Evolutionary conservation across 2,888 invertebrate species (phyloP).

Genomic region (Clunio marinus): DNA sequence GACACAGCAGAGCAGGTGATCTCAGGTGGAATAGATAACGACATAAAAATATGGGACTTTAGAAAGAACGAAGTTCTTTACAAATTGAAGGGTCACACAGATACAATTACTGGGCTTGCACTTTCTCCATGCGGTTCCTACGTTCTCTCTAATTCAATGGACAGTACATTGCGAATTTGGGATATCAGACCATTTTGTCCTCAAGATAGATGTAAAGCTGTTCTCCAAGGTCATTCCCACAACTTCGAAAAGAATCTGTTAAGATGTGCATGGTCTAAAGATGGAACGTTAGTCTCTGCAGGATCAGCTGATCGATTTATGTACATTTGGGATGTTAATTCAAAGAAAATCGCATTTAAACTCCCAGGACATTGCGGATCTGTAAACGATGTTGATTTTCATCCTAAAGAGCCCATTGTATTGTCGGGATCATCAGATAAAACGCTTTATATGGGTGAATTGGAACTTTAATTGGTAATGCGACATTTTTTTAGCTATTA

Average conservation of each 20-base stretch:
- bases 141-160: constrained; percentile 94
- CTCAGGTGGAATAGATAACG: constrained; percentile 94
- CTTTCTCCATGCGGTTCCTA: constrained; percentile 84
- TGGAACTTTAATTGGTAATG: constrained; percentile 61
- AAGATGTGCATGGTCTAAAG: constrained; percentile 88
- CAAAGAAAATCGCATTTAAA: constrained; percentile 87
- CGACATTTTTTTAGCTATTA: too few relatives aligned
- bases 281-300: constrained; percentile 84
- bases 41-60: constrained; percentile 96
- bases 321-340: constrained; percentile 95
- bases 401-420: constrained; percentile 88
- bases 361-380: constrained; percentile 97
- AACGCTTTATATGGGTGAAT: constrained; percentile 91
- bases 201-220: constrained; percentile 86
- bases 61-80: constrained; percentile 81
- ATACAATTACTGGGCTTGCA: constrained; percentile 87
- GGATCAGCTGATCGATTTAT: constrained; percentile 95
- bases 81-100: constrained; percentile 86
- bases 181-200: constrained; percentile 95
- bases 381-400: constrained; percentile 94
- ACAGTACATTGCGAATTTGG: constrained; percentile 92
- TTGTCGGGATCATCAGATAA: constrained; percentile 94
- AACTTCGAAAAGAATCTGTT: constrained; percentile 97
- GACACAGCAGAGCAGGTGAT: constrained; percentile 95
- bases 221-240: constrained; percentile 89